Evolutionary conservation across 2,797 vertebrate species (phyloP).

Genomic region (Enteromius mattozi): DNA sequence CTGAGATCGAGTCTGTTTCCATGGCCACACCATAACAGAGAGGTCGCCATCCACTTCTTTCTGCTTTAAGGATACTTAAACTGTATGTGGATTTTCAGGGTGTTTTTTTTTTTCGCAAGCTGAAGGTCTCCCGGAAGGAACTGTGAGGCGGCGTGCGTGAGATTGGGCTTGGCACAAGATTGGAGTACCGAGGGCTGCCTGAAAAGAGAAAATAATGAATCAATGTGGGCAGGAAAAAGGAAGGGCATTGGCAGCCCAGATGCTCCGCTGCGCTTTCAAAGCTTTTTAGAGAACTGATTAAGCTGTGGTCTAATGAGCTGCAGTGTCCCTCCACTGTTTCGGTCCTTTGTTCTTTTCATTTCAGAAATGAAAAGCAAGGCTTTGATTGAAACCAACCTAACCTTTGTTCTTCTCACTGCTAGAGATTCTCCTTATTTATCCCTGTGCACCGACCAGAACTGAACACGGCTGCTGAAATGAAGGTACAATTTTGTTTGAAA

Average conservation of each 20-base stretch:
- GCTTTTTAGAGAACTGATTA: slow-evolving; percentile 63
- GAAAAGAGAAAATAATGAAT: slow-evolving; percentile 57
- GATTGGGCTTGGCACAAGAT: slow-evolving; percentile 37
- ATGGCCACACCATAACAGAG: slow-evolving; percentile 27
- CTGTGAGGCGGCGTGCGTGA: background rate
- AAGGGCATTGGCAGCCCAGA: slow-evolving; percentile 50
- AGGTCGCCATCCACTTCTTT: slow-evolving; percentile 17
- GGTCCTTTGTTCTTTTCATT: slow-evolving; percentile 63
- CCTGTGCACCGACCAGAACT: slow-evolving; percentile 20
- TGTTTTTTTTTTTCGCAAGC: slow-evolving; percentile 18
- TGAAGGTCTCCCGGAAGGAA: slow-evolving; percentile 27
- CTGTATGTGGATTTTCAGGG: slow-evolving; percentile 12
- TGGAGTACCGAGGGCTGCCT: slow-evolving; percentile 34
- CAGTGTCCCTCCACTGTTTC: slow-evolving; percentile 51
- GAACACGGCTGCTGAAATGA: slow-evolving; percentile 50
- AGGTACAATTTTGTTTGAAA: slow-evolving; percentile 58
- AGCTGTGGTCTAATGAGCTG: slow-evolving; percentile 59
- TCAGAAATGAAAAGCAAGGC: slow-evolving; percentile 54
- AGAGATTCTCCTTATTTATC: slow-evolving; percentile 55
- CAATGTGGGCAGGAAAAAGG: slow-evolving; percentile 52
- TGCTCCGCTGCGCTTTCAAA: slow-evolving; percentile 56
- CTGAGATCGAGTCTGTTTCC: slow-evolving; percentile 26
- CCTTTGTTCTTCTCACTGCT: slow-evolving; percentile 54
- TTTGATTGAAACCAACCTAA: slow-evolving; percentile 55
- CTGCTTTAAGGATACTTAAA: slow-evolving; percentile 26